Evolutionary conservation across 2,888 invertebrate species (phyloP), one percentile per base, ranked within the genome.

Genomic region (Falcaria lacertinaria): DNA sequence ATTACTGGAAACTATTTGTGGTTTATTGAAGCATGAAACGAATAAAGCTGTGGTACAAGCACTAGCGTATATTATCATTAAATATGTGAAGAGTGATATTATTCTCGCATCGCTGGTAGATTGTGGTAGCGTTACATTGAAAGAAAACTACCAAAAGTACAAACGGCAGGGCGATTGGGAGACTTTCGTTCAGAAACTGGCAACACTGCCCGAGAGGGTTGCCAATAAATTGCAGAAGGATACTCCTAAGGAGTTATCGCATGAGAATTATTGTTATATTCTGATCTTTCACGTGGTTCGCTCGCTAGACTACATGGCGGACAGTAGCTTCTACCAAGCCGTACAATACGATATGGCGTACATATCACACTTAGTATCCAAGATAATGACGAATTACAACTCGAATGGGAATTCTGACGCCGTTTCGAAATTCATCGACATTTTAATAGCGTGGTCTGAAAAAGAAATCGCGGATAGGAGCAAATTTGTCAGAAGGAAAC

Each of bases 121-220:
- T 15, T 72, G 73, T 35, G 66, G 82, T 19, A 76, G 74, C 22
- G 51, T 65, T 2, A 40, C 54, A 0, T 42, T 45, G 0, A 47
- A 59, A 0, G 64, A 70, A 0, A 48, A 52, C 0, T 50, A 50
- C 42, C 59, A 62, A 4, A 53, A 46, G 13, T 65, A 66, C 22
- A 48, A 54, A 33, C 51, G 58, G 0, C 64, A 65, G 33, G 48
- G 53, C 0, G 75, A 83, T 2, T 91, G 91, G 89, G 85, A 90
- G 46, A 84, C 81, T 28, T 91, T 90, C 15, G 84, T 94, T 0
- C 94, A 94, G 63, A 59, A 91, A 37, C 59, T 95, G 41, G 79
- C 92, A 5, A 93, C 94, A 1, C 59, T 96, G 40, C 95, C 96
- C 0, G 92, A 89, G 58, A 84, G 93, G 52, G 80, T 96, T 34